Evolutionary conservation across 2,797 vertebrate species (phyloP), one percentile per base, ranked within the genome.

Genomic region (Neosilurus hyrtlii): DNA sequence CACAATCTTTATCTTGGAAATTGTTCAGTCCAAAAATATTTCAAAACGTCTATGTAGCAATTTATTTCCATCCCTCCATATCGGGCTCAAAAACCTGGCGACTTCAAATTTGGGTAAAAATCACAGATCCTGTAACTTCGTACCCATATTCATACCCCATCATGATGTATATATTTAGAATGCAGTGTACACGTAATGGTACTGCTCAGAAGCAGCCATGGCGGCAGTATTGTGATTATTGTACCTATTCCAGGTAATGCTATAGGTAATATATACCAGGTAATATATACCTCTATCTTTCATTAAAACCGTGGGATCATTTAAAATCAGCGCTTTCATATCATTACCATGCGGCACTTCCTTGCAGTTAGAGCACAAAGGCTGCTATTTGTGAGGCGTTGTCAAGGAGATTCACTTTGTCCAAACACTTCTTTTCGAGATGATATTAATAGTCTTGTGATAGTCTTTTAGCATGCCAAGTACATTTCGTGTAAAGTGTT

Each of bases 391-490:
- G 65, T 49, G 66, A 63, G 8, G 56, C 78, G 80, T 85, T 85
- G 84, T 82, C 84, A 85, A 82, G 80, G 84, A 82, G 84, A 85
- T 85, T 51, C 18, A 57, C 84, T 82, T 82, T 85, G 75, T 85
- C 84, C 59, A 85, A 78, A 79, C 84, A 82, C 77, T 82, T 82
- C 74, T 85, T 63, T 83, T 73, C 51, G n/a, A 66, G 84, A 52
- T 37, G 67, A 78, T 85, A 85, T 85, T 82, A 82, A 85, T 85
- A 85, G 84, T 68, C 57, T 70, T 81, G 61, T 4, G 35, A 59
- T 78, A 43, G 30, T 80, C 71, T 75, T 68, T 49, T 67, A 62
- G 30, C 15, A 51, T 59, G 68, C 68, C 84, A 73, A 82, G 84
- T 30, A 73, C 68, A 67, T 59, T 85, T 85, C 61, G 67, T 79